Percentiles rank a stretch among this genome's conserved stretches.
Evolutionary conservation across 2,797 vertebrate genomes (phyloP).

Genomic region (Lagocephalus sceleratus): DNA sequence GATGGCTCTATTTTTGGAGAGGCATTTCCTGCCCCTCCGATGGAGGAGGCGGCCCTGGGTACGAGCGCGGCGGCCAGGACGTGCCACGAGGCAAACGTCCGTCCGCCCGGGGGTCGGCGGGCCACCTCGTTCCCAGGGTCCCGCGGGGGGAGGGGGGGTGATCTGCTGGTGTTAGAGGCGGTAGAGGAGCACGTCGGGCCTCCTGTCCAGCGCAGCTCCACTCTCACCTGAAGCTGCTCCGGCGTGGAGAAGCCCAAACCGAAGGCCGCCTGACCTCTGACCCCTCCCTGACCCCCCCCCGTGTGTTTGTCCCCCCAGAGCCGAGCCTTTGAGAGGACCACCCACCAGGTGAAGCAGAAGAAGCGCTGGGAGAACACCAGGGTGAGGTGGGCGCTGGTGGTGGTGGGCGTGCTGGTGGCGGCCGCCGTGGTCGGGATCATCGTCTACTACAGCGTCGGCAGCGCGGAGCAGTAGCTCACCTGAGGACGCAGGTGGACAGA

Average conservation of each 20-base stretch:
- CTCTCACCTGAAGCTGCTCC: too few relatives aligned
- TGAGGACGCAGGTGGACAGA: neutral
- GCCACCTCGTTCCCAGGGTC: slow-evolving; percentile 55
- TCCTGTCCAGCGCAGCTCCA: too few relatives aligned
- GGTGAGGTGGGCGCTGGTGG: slow-evolving; percentile 57
- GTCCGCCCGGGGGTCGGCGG: slow-evolving; percentile 49
- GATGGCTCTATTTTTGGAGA: slow-evolving; percentile 77
- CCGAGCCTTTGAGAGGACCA: slow-evolving; percentile 68
- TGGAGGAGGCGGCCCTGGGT: slow-evolving; percentile 68
- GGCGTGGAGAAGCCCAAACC: too few relatives aligned
- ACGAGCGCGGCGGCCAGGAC: slow-evolving; percentile 51
- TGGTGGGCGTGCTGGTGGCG: slow-evolving; percentile 14
- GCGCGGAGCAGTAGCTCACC: neutral
- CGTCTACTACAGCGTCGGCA: slow-evolving; percentile 16
- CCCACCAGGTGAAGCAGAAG: slow-evolving; percentile 67
- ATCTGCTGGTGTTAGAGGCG: too few relatives aligned
- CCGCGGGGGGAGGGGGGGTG: too few relatives aligned
- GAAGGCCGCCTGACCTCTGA: too few relatives aligned
- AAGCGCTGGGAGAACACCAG: slow-evolving; percentile 64
- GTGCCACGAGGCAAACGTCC: slow-evolving; percentile 58
- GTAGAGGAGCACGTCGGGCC: too few relatives aligned
- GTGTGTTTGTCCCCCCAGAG: slow-evolving; percentile 49
- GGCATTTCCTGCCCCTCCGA: slow-evolving; percentile 78
- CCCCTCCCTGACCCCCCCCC: too few relatives aligned
- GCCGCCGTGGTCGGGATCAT: slow-evolving; percentile 55